Conservation (phyloP, 2,797 vertebrate species). For the Phrynocephalus vlangalii region DNA sequence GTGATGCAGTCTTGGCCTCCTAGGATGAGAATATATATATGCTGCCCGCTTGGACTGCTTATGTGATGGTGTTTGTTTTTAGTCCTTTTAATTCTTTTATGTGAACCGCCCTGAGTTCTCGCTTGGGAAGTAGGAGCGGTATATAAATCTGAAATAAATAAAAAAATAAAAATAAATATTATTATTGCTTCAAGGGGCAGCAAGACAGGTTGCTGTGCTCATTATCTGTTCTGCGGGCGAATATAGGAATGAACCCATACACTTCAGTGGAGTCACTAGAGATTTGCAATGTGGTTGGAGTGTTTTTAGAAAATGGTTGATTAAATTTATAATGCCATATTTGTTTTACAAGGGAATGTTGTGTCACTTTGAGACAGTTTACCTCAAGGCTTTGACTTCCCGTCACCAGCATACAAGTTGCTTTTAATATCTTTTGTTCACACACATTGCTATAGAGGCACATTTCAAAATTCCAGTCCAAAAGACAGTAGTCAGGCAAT, state of each 20-base stretch:
- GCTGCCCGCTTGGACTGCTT: too few species aligned
- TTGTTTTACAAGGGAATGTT: background rate
- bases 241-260: background rate
- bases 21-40: too few species aligned
- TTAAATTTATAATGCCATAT: slow-evolving; percentile 6
- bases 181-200: too few species aligned
- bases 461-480: background rate
- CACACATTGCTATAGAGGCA: background rate
- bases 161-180: too few species aligned
- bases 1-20: too few species aligned
- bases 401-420: background rate
- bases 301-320: background rate
- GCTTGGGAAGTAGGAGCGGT: too few species aligned
- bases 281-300: background rate
- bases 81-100: too few species aligned
- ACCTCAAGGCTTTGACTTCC: background rate
- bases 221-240: background rate
- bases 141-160: too few species aligned
- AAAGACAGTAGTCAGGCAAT: background rate
- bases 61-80: too few species aligned
- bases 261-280: background rate
- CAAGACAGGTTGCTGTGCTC: too few species aligned
- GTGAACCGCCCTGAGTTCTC: too few species aligned
- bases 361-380: background rate
- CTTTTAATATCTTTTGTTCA: background rate